phyloP scores from a whole-genome alignment of 2,797 vertebrate species.

The Spondyliosoma cantharus region DNA sequence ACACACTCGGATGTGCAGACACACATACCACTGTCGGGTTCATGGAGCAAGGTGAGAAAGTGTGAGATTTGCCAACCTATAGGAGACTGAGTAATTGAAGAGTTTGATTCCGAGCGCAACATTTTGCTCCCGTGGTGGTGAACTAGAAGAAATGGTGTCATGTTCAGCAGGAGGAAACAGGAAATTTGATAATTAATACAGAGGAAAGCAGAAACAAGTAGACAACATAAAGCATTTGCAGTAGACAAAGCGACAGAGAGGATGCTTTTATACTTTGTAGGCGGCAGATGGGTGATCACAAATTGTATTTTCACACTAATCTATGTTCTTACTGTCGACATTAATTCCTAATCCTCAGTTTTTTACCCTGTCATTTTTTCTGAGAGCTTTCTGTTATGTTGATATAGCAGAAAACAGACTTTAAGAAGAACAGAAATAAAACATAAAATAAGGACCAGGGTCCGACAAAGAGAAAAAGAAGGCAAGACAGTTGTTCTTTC shows the following conservation, averaged over 20 bases:
- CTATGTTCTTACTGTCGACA: background rate
- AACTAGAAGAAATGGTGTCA: slow-evolving; percentile 97
- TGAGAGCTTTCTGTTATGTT: background rate
- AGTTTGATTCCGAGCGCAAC: slow-evolving; percentile 99
- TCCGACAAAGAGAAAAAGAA: background rate
- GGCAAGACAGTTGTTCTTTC: background rate
- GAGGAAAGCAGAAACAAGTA: slow-evolving; percentile 56
- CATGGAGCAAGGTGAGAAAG: slow-evolving; percentile 91
- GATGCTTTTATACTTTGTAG: background rate
- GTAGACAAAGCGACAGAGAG: background rate
- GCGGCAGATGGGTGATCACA: background rate
- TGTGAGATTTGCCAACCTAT: slow-evolving; percentile 99
- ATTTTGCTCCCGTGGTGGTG: slow-evolving; percentile 99
- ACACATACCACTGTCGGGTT: slow-evolving; percentile 88
- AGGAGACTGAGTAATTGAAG: slow-evolving; percentile 99
- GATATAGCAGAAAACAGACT: background rate
- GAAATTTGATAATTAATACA: slow-evolving; percentile 72
- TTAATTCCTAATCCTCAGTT: background rate
- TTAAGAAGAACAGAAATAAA: background rate
- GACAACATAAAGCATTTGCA: slow-evolving; percentile 32
- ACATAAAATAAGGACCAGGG: background rate
- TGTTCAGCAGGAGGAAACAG: slow-evolving; percentile 85
- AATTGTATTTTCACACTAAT: background rate
- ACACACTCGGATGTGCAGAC: slow-evolving; percentile 82
- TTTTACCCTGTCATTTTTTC: background rate